Evolutionary conservation across 1,140 invertebrate species (phyloP).

Genomic region (Drosophila bocqueti): DNA sequence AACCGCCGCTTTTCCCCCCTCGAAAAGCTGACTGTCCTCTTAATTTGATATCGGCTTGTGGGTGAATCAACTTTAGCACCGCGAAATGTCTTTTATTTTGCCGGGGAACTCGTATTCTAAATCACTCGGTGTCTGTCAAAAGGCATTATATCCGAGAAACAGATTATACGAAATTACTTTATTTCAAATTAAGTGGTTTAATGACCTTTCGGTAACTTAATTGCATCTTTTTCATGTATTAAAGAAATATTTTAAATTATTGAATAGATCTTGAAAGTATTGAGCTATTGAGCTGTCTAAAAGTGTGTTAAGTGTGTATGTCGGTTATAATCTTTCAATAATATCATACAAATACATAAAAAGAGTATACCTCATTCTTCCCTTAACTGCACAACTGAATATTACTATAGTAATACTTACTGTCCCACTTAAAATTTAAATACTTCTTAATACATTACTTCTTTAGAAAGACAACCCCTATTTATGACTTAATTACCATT

Average conservation of each 20-base stretch:
- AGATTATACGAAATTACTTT: not conserved
- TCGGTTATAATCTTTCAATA: no score
- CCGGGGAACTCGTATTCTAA: conserved; percentile 14
- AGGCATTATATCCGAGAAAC: conserved; percentile 5
- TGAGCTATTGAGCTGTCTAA: not conserved
- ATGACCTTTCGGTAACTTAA: not conserved
- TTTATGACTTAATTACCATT: not conserved
- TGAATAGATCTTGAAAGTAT: no score
- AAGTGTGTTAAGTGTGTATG: no score
- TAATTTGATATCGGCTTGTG: conserved; percentile 44
- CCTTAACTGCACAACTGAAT: no score
- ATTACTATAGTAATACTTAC: no score
- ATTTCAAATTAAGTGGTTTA: not conserved
- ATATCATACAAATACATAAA: no score
- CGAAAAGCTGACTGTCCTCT: conserved; percentile 21
- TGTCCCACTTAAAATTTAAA: no score
- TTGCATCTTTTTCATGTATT: not conserved
- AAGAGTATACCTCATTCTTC: no score
- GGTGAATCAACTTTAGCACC: conserved; percentile 40
- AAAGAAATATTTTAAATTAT: no score
- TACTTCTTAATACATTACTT: not conserved
- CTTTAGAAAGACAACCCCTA: not conserved
- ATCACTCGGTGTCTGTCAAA: conserved; percentile 6
- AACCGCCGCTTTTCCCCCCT: not conserved
- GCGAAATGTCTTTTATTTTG: conserved; percentile 22